Conservation (phyloP, 2,113 vertebrate species). For the Elephas maximus region DNA sequence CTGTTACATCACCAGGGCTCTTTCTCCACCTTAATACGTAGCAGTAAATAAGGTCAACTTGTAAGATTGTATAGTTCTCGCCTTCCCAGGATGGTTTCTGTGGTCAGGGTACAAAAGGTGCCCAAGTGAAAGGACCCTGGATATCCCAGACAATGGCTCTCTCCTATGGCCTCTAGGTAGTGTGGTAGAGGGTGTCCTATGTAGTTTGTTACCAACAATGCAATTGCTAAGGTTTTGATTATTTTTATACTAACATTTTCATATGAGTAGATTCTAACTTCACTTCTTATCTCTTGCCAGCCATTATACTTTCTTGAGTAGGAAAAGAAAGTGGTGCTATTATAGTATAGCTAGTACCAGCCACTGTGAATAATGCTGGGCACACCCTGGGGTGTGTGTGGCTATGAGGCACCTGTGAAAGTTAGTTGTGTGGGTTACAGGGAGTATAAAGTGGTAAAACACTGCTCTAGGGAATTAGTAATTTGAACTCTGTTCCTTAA, state of each 20-base stretch:
- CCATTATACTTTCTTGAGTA: not conserved
- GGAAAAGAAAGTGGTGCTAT: constrained; percentile 13
- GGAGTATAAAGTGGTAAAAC: not conserved
- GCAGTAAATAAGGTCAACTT: not conserved
- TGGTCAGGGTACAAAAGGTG: not conserved
- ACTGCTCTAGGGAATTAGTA: not conserved
- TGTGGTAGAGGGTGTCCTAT: not conserved
- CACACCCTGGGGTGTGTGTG: not conserved
- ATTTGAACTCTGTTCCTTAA: not conserved
- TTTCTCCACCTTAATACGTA: not conserved
- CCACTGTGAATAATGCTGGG: not conserved
- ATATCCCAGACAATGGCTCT: not conserved
- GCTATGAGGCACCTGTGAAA: not conserved
- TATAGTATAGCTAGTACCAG: not conserved
- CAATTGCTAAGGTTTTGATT: not conserved
- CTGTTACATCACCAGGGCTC: too few species aligned
- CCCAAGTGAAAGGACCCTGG: not conserved
- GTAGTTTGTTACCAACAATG: not conserved
- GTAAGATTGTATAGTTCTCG: not conserved
- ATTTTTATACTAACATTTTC: constrained; percentile 5
- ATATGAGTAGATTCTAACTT: constrained; percentile 2
- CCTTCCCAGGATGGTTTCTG: constrained; percentile 7
- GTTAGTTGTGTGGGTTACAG: not conserved
- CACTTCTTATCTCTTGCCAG: not conserved
- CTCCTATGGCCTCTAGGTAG: not conserved